Base-by-base conservation (phyloP, 92 coral and sea anemone genomes). In the Epizoanthus fatuus region DNA sequence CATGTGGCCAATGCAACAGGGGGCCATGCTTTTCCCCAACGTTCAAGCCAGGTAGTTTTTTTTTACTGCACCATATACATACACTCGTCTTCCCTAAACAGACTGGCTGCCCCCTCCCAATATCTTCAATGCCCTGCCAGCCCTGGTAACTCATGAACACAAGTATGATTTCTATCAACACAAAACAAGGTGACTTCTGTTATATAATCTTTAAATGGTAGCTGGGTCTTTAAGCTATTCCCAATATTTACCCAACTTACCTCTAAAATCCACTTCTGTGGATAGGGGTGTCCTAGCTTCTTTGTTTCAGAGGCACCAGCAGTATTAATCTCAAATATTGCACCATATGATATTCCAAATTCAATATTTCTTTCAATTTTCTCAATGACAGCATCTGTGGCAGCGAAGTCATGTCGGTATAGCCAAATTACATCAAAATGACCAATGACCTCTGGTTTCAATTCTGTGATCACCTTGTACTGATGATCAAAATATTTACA, bases 241-340 rank as follows among this genome's bases (percentile, higher is more conserved):
- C 7, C 25, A 32, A 1, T 19, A 63, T 63, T 39, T n/a, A 25
- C 2, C 42, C 19, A 7, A n/a, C 84, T 25, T 65, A 93, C 96
- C 94, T 93, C 40, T 25, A 93, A 69, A 40, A 93, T 69, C 63
- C 70, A 84, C 63, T 29, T 59, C 40, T 81, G 89, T 19, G 96
- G 94, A 78, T 87, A 90, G 20, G 96, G 96, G 32, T 65, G 79
- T n/a, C 89, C 86, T 13, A 81, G 69, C 7, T 87, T 86, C 74
- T 79, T 87, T 57, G 52, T 84, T 10, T 64, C 82, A 0, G 94
- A 88, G 51, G 92, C 90, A 49, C 92, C 89, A 71, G 90, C 69
- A 5, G 94, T 90, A 68, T 87, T 93, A 7, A 93, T 85, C 83
- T 93, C 96, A 90, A 93, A 93, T 67, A 93, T 70, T 25, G 96